Evolutionary conservation across 2,797 vertebrate species (phyloP).

Genomic region (Sphenopsis melanotis): DNA sequence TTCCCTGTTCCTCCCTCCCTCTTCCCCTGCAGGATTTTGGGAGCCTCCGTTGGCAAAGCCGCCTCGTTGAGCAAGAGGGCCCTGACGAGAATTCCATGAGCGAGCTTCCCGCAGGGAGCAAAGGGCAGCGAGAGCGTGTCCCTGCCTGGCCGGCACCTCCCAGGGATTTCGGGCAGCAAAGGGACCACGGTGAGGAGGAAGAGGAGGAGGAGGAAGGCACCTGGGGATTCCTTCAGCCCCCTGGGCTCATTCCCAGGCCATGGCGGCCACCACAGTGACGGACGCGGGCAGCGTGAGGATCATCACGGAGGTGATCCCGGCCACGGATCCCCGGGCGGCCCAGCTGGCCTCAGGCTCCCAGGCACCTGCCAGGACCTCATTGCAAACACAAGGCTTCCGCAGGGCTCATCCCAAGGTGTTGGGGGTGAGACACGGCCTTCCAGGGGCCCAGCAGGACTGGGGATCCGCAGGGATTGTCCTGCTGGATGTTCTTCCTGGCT

Average conservation of each 20-base stretch:
- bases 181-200: not conserved
- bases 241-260: accelerated
- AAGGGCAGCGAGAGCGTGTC: not conserved
- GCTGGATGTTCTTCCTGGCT: not conserved
- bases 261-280: not conserved
- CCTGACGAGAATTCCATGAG: not conserved
- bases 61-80: not conserved
- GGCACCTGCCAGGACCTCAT: accelerated
- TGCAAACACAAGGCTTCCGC: not conserved
- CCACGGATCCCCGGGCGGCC: not conserved
- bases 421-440: not conserved
- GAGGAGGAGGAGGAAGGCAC: not conserved
- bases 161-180: accelerated
- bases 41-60: not conserved
- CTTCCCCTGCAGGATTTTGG: not conserved
- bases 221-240: not conserved
- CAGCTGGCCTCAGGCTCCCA: not conserved
- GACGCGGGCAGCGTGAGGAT: not conserved
- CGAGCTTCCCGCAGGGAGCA: slow-evolving; percentile 17
- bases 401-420: slow-evolving; percentile 41
- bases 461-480: not conserved
- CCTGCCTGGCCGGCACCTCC: not conserved
- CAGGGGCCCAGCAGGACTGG: accelerated
- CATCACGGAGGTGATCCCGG: slow-evolving; percentile 32
- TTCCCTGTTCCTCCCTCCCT: not conserved